A percentile compares a stretch with the other conserved stretches of the same genome.
Evolutionary conservation across 1,140 invertebrate species (phyloP).

Genomic region (Camponotus floridanus): DNA sequence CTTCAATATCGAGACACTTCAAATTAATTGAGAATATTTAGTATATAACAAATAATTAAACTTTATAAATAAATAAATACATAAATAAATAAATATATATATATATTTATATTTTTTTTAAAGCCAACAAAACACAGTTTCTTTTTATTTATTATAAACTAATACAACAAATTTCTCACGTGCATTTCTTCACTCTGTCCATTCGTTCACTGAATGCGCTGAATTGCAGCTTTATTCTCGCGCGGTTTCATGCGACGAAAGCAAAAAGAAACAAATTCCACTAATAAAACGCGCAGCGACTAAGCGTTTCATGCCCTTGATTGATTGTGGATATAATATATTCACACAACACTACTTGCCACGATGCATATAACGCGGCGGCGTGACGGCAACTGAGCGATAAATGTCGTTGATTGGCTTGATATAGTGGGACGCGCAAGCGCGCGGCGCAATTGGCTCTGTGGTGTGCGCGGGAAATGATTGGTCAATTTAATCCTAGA

Average conservation of each 20-base stretch:
- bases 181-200: conserved; percentile 32
- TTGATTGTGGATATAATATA: conserved; percentile 84
- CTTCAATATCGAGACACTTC: neutral
- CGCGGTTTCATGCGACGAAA: conserved; percentile 2
- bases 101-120: neutral
- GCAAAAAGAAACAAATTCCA: conserved; percentile 34
- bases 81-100: neutral
- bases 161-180: conserved; percentile 22
- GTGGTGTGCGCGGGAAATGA: conserved; percentile 83
- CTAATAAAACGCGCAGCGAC: conserved; percentile 74
- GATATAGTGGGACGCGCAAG: conserved; percentile 84
- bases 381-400: conserved; percentile 84
- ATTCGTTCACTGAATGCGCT: conserved; percentile 47
- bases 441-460: conserved; percentile 84
- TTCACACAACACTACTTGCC: conserved; percentile 75
- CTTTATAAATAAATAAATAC: neutral
- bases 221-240: conserved; percentile 44
- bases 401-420: conserved; percentile 87
- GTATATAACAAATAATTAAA: neutral
- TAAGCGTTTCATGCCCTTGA: conserved; percentile 86
- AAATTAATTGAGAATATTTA: neutral
- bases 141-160: conserved; percentile 12
- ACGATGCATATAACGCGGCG: conserved; percentile 71
- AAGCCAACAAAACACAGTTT: neutral
- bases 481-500: conserved; percentile 87